Conservation (phyloP, 1,140 invertebrate species). For the Aradophagus sp. region DNA sequence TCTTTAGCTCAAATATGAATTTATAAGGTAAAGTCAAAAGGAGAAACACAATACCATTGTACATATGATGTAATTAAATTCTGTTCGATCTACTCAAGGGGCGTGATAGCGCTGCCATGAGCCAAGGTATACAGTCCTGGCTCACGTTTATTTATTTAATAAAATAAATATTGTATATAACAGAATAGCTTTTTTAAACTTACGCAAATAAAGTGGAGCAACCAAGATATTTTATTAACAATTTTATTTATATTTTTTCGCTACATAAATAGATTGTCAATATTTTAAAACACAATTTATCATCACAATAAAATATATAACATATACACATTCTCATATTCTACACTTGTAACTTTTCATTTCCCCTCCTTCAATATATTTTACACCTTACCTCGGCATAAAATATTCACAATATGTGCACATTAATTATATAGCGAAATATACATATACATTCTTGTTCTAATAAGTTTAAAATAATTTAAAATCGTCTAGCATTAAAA, state of each 20-base stretch:
- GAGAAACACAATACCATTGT: no score
- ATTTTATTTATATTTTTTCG: conserved; percentile 49
- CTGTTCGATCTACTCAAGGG: no score
- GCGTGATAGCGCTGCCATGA: no score
- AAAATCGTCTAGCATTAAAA: no score
- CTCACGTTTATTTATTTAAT: no score
- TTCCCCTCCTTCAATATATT: conserved; percentile 20
- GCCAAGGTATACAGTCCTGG: no score
- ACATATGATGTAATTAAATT: no score
- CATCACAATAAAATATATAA: conserved; percentile 51
- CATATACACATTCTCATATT: conserved; percentile 39
- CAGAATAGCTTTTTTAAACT: no score
- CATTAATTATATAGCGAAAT: conserved; percentile 41
- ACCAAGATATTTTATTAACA: conserved; percentile 39
- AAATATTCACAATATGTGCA: conserved; percentile 26
- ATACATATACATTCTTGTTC: no score
- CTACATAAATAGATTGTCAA: conserved; percentile 53
- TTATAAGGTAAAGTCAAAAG: no score
- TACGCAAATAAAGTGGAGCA: neutral
- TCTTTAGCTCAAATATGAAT: neutral
- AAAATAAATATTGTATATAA: no score
- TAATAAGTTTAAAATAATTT: no score
- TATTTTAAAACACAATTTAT: conserved; percentile 48
- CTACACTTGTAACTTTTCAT: conserved; percentile 23
- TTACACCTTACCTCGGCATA: conserved; percentile 16